Evolutionary conservation across 64 coral and sea anemone genomes (phyloP).

Genomic region (Cladopsammia gracilis): DNA sequence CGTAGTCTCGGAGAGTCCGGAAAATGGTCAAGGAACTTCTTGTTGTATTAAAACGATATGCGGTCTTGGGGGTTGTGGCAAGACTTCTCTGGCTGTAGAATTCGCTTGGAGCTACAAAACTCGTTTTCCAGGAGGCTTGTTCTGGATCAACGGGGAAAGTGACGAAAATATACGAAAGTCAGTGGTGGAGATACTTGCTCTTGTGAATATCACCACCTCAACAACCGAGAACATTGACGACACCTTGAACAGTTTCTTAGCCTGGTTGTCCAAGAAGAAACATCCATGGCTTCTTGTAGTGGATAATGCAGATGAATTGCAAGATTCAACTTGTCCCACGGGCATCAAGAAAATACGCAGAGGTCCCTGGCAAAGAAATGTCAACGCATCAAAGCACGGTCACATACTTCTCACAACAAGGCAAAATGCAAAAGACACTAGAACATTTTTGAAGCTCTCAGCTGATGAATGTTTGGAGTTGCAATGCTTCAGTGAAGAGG

Average conservation of each 20-base stretch:
- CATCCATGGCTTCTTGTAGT: too few relatives aligned
- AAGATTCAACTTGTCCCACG: neutral
- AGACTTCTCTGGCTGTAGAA: neutral
- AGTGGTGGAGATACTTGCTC: constrained; percentile 1
- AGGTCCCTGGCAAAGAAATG: constrained; percentile 29
- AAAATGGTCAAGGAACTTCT: neutral
- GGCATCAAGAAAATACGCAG: constrained; percentile 12
- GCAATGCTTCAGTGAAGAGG: constrained; percentile 32
- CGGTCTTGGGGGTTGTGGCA: neutral
- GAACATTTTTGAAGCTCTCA: neutral
- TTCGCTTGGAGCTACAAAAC: too few relatives aligned
- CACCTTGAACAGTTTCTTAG: too few relatives aligned
- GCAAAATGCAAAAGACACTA: constrained; percentile 3
- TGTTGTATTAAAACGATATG: neutral
- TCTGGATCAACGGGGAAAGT: neutral
- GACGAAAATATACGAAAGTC: neutral
- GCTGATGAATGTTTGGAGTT: neutral
- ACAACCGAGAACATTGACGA: neutral
- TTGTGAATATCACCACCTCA: neutral
- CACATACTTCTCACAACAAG: constrained; percentile 52
- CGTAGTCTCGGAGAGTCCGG: neutral
- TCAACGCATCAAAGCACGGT: neutral
- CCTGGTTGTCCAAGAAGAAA: too few relatives aligned
- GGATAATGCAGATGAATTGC: constrained; percentile 60
- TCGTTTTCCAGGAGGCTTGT: too few relatives aligned